Evolutionary conservation across 2,113 vertebrate genomes (phyloP).

Genomic region (Paraplagusia blochii): DNA sequence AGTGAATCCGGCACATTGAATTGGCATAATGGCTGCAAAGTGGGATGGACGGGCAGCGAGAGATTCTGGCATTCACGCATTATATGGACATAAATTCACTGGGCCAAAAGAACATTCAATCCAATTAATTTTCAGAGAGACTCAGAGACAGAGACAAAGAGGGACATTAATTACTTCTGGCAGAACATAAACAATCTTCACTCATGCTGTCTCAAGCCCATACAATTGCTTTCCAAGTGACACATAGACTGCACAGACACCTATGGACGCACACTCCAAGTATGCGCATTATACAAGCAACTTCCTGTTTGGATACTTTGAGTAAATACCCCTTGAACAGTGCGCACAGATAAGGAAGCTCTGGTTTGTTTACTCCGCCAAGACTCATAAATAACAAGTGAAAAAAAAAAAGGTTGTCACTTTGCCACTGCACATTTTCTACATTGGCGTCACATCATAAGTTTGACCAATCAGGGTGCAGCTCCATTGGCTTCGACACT

Average conservation of each 20-base stretch:
- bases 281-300: slow-evolving; percentile 17
- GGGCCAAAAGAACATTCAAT: slow-evolving; percentile 64
- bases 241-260: no score
- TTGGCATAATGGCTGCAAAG: slow-evolving; percentile 25
- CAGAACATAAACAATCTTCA: slow-evolving; percentile 74
- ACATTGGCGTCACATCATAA: no score
- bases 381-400: no score
- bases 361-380: no score
- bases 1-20: slow-evolving; percentile 37
- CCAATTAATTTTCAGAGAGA: slow-evolving; percentile 67
- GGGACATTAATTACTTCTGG: slow-evolving; percentile 74
- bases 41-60: slow-evolving; percentile 27
- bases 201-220: slow-evolving; percentile 62
- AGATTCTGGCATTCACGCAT: slow-evolving; percentile 43
- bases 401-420: no score
- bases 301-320: no score
- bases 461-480: no score
- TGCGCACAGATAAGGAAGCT: no score
- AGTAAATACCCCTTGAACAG: no score
- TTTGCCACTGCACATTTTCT: no score
- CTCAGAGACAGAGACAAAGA: not conserved
- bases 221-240: slow-evolving; percentile 32
- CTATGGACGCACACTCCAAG: slow-evolving; percentile 4
- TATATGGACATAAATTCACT: slow-evolving; percentile 40
- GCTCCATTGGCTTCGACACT: no score